phyloP scores from a whole-genome alignment of 1,140 invertebrate genomes.

The Plectrocnemia conspersa region DNA sequence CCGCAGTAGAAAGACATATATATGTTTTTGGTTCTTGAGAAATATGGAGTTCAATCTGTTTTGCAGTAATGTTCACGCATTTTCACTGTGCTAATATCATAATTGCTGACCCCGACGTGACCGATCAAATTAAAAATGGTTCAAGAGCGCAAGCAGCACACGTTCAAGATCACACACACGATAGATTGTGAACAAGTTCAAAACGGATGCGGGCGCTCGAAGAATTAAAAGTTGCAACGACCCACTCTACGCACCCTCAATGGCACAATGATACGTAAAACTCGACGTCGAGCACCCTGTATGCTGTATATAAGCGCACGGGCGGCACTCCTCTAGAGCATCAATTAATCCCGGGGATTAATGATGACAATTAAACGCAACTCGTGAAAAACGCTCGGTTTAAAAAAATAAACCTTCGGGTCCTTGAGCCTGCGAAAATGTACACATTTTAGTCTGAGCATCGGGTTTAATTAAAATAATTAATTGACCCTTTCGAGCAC shows the following conservation, averaged over 20 bases:
- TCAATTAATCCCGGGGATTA: conserved; percentile 21
- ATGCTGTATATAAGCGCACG: neutral
- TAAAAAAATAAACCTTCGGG: neutral
- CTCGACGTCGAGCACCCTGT: conserved; percentile 12
- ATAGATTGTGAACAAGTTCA: neutral
- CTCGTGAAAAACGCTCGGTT: neutral
- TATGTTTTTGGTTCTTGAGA: too few species aligned
- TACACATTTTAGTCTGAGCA: neutral
- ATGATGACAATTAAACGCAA: conserved; percentile 22
- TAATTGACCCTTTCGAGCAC: conserved; percentile 16
- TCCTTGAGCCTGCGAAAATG: conserved; percentile 1
- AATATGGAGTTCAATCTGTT: too few species aligned
- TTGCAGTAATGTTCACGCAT: too few species aligned
- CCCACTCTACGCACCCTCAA: conserved; percentile 10
- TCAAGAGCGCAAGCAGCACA: too few species aligned
- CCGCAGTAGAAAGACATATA: too few species aligned
- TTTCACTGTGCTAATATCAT: too few species aligned
- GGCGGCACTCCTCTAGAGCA: conserved; percentile 10
- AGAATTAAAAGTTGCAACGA: conserved; percentile 15
- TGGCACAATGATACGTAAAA: conserved; percentile 22
- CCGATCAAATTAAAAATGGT: too few species aligned
- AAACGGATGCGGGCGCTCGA: conserved; percentile 4
- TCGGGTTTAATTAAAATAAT: conserved; percentile 23
- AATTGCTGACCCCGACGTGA: too few species aligned
- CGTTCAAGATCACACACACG: too few species aligned